These are phyloP conservation scores for Leuctra nigra DNA, from an alignment of 2,888 invertebrate species.

Conservation along the genomic window DNA sequence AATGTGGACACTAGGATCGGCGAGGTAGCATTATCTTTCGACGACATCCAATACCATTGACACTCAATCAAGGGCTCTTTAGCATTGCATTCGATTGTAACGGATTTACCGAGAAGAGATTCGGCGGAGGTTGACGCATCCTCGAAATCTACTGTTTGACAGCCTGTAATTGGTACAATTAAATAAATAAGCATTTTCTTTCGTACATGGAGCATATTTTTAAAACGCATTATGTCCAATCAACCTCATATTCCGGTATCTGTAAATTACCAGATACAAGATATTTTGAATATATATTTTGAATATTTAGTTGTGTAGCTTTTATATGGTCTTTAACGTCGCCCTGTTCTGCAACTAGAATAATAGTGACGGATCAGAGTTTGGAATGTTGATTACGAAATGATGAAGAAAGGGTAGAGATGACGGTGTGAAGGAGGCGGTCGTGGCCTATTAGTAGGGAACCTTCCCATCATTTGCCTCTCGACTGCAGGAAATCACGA, in stretches of 20 bases:
- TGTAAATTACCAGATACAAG: no score
- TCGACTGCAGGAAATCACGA: no score
- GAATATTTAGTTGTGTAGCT: no score
- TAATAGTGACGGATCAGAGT: no score
- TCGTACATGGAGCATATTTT: background rate
- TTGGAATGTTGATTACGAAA: no score
- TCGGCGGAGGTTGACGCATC: slow-evolving; percentile 36
- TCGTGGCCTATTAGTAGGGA: no score
- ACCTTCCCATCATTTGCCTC: no score
- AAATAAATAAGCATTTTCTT: background rate
- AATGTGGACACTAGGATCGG: slow-evolving; percentile 36
- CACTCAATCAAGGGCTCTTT: slow-evolving; percentile 37
- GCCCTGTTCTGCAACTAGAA: no score
- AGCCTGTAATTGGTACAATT: background rate
- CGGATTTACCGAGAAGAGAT: slow-evolving; percentile 36
- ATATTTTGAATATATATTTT: no score
- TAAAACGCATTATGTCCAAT: background rate
- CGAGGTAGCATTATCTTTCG: slow-evolving; percentile 28
- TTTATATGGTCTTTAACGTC: no score
- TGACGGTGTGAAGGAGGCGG: no score
- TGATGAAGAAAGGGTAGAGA: no score
- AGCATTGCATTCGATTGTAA: slow-evolving; percentile 37
- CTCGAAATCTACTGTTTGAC: slow-evolving; percentile 33
- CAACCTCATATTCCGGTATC: background rate
- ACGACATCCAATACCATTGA: slow-evolving; percentile 39